Evolutionary conservation across 1,140 invertebrate species (phyloP).

Genomic region (Lepidurus couesii): DNA sequence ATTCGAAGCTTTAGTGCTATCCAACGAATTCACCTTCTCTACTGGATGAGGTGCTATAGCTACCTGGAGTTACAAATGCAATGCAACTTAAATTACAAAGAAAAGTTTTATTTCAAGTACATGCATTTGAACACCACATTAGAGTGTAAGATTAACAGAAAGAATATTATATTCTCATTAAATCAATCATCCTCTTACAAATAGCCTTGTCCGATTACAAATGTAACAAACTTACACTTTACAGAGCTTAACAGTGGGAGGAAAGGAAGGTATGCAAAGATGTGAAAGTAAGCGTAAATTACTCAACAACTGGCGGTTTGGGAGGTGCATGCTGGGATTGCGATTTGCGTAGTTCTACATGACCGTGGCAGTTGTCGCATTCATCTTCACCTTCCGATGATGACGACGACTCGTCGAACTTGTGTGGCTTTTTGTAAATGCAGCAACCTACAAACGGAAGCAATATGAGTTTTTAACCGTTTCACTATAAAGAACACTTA

Average conservation of each 20-base stretch:
- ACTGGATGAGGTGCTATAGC: too few species aligned
- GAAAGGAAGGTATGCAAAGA: background rate
- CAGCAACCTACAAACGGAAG: constrained; percentile 64
- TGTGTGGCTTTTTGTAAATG: constrained; percentile 73
- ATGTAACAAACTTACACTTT: too few species aligned
- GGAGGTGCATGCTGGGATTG: background rate
- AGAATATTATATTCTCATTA: too few species aligned
- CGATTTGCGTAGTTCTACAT: constrained; percentile 61
- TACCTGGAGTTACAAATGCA: too few species aligned
- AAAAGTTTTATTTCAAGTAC: too few species aligned
- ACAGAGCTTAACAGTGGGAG: too few species aligned
- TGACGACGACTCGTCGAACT: constrained; percentile 75
- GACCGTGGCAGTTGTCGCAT: constrained; percentile 77
- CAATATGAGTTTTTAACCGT: constrained; percentile 8
- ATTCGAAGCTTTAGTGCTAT: background rate
- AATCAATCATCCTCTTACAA: too few species aligned
- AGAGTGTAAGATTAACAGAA: too few species aligned
- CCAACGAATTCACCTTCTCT: too few species aligned
- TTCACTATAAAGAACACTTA: background rate
- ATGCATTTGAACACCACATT: too few species aligned
- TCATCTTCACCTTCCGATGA: constrained; percentile 66
- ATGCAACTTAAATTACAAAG: too few species aligned
- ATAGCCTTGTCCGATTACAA: too few species aligned
- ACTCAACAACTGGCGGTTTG: background rate
- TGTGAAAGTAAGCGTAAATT: background rate